Percentiles rank a stretch among this genome's conserved stretches.
These are phyloP conservation scores for Machimus rusticus DNA, from an alignment of 2,888 invertebrate genomes.

Conservation along the genomic window DNA sequence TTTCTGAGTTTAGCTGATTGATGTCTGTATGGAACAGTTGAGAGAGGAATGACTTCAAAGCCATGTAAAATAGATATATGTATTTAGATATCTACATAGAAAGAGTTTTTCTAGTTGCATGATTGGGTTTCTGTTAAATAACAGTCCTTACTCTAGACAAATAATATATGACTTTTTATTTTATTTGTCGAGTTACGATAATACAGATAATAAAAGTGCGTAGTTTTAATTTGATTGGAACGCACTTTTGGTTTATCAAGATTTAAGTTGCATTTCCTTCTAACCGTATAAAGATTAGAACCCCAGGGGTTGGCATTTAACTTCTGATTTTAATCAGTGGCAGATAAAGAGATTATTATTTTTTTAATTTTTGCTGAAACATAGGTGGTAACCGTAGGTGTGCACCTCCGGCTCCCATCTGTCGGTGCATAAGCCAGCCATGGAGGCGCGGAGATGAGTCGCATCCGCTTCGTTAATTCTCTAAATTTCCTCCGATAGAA, in stretches of 20 bases:
- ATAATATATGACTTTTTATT: too few species aligned
- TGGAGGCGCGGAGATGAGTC: not conserved
- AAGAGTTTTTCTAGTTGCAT: too few species aligned
- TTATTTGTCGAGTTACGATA: too few species aligned
- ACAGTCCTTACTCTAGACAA: too few species aligned
- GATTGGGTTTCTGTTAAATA: too few species aligned
- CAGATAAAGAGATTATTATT: not conserved
- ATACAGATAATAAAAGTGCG: too few species aligned
- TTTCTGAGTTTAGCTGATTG: too few species aligned
- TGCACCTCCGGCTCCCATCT: not conserved
- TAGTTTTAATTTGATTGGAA: not conserved
- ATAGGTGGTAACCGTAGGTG: not conserved
- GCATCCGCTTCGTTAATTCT: slow-evolving; percentile 36
- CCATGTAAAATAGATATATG: too few species aligned
- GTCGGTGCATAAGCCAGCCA: not conserved
- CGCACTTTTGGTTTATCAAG: not conserved
- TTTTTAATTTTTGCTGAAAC: not conserved
- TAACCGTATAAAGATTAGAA: not conserved
- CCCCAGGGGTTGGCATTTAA: not conserved
- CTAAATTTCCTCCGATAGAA: slow-evolving; percentile 34
- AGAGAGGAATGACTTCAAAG: too few species aligned
- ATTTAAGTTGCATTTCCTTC: not conserved
- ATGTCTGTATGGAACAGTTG: too few species aligned
- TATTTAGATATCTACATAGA: too few species aligned
- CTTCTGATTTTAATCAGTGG: not conserved